Evolutionary conservation across 2,888 invertebrate species (phyloP).

Genomic region (Oscheius sp.): DNA sequence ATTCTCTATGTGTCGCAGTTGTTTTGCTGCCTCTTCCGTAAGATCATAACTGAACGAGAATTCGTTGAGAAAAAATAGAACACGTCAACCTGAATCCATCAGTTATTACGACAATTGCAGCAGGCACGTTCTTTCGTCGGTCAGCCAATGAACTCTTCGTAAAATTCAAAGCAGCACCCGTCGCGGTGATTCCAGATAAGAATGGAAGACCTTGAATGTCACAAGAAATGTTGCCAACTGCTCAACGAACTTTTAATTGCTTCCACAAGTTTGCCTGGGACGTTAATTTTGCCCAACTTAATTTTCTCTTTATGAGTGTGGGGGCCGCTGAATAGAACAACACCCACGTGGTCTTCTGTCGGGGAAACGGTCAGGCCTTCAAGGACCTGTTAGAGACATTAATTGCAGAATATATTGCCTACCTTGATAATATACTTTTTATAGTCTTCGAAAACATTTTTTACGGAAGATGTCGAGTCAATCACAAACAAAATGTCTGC

Average conservation of each 20-base stretch:
- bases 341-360: constrained; percentile 40
- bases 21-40: constrained; percentile 34
- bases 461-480: constrained; percentile 44
- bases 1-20: constrained; percentile 34
- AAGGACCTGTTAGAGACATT: constrained; percentile 35
- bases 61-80: background rate
- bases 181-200: constrained; percentile 61
- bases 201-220: constrained; percentile 43
- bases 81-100: constrained; percentile 55
- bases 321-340: constrained; percentile 41
- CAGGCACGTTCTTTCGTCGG: constrained; percentile 40
- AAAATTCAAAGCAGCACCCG: constrained; percentile 55
- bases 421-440: constrained; percentile 40
- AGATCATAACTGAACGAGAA: constrained; percentile 43
- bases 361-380: constrained; percentile 42
- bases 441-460: constrained; percentile 33
- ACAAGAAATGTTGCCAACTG: background rate
- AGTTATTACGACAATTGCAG: constrained; percentile 56
- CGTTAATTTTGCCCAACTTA: constrained; percentile 34
- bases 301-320: constrained; percentile 39
- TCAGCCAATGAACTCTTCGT: constrained; percentile 50
- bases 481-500: constrained; percentile 39
- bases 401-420: background rate
- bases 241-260: constrained; percentile 33
- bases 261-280: constrained; percentile 26